A percentile compares a stretch with the other conserved stretches of the same genome.
Conservation (phyloP, 1,140 invertebrate species). For the Drosophila varians region DNA sequence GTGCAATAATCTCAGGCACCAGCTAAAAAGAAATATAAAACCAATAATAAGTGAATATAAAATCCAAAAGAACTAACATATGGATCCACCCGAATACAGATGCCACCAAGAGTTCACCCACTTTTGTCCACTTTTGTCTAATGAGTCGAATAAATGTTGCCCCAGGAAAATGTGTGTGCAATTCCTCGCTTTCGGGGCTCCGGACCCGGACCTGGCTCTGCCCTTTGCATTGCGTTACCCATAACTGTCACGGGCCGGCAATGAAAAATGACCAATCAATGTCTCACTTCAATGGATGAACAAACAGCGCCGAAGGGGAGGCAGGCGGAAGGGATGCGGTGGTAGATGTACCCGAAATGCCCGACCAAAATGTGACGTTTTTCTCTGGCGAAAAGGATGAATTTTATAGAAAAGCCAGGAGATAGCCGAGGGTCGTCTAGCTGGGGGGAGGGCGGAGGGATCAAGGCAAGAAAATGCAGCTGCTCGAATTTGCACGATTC, state of each 20-base stretch:
- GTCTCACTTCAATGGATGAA: conserved; percentile 70
- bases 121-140: conserved; percentile 56
- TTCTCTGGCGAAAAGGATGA: conserved; percentile 66
- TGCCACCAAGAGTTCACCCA: conserved; percentile 27
- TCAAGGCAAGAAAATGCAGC: conserved; percentile 54
- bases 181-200: conserved; percentile 2
- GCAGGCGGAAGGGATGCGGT: conserved; percentile 37
- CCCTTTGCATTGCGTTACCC: conserved; percentile 30
- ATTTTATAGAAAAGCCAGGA: conserved; percentile 63
- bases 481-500: conserved; percentile 64
- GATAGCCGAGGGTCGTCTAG: neutral
- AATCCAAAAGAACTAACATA: conserved; percentile 4
- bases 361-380: conserved; percentile 71
- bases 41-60: too few species aligned
- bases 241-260: conserved; percentile 70
- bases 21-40: neutral
- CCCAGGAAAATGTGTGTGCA: conserved; percentile 21
- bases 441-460: conserved; percentile 19
- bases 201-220: conserved; percentile 1
- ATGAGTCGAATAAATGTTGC: conserved; percentile 66
- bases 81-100: neutral
- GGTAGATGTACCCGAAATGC: conserved; percentile 35
- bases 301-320: conserved; percentile 51
- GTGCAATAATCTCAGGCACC: too few species aligned
- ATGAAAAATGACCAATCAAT: conserved; percentile 82